These are phyloP conservation scores for Sylvia atricapilla DNA, from an alignment of 2,113 vertebrate genomes.

Conservation along the genomic window DNA sequence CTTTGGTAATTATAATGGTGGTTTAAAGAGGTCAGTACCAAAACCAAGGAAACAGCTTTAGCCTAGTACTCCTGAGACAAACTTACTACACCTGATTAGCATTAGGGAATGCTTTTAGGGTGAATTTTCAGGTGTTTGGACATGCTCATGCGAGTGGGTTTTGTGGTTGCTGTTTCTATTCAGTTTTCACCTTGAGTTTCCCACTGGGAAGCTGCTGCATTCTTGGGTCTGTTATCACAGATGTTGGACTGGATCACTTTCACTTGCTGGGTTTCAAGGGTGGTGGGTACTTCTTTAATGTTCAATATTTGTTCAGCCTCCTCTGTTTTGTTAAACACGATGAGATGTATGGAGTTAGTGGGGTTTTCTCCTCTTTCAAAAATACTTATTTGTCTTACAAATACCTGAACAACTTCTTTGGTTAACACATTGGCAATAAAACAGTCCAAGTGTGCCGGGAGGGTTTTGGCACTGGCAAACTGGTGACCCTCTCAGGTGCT, in stretches of 20 bases:
- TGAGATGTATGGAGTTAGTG: neutral
- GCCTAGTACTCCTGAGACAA: neutral
- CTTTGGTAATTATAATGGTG: neutral
- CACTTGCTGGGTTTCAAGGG: neutral
- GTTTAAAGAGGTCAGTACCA: neutral
- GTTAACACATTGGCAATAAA: neutral
- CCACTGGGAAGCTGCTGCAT: neutral
- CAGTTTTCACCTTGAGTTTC: neutral
- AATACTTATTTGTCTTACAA: neutral
- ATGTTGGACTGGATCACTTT: slow-evolving; percentile 58
- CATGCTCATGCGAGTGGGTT: neutral
- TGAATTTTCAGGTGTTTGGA: neutral
- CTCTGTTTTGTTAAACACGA: slow-evolving; percentile 37
- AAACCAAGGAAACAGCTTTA: neutral
- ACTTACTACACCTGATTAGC: neutral
- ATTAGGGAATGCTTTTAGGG: neutral
- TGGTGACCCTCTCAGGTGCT: neutral
- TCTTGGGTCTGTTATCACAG: slow-evolving; percentile 58
- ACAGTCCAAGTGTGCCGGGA: neutral
- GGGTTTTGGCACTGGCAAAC: neutral
- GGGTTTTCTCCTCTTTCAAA: neutral
- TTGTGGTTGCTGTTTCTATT: neutral
- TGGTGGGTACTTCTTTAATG: neutral
- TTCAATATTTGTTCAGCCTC: slow-evolving; percentile 61
- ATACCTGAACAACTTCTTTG: neutral